A percentile compares a stretch with the other conserved stretches of the same genome.
These are phyloP conservation scores for Hydractinia echinata DNA, from an alignment of 30 jellyfish, hydroid and myxozoan genomes.

Conservation along the genomic window DNA sequence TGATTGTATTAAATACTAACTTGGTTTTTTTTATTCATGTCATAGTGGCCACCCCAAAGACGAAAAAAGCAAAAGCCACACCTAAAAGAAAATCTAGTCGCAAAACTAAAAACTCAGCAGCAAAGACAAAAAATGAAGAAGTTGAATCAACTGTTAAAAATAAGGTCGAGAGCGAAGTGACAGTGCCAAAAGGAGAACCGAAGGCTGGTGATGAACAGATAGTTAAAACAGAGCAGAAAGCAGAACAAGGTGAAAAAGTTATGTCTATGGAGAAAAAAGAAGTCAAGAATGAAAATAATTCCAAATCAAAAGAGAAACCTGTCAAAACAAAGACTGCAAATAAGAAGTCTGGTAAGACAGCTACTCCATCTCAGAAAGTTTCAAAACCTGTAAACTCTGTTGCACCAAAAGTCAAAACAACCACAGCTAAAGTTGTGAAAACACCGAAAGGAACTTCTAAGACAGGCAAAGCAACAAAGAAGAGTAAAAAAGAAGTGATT, in stretches of 20 bases:
- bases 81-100: background rate
- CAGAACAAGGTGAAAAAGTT: conserved; percentile 24
- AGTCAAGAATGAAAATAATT: conserved; percentile 16
- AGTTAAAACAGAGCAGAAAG: conserved; percentile 24
- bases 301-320: conserved; percentile 12
- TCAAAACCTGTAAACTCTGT: conserved; percentile 4
- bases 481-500: conserved; percentile 5
- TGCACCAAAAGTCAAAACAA: background rate
- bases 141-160: background rate
- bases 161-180: background rate
- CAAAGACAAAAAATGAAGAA: background rate
- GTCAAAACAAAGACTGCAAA: conserved; percentile 16
- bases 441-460: conserved; percentile 14
- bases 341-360: conserved; percentile 30
- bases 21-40: no score
- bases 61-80: background rate
- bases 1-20: no score
- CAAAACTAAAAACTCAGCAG: background rate
- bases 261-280: conserved; percentile 37
- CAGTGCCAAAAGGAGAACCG: background rate
- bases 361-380: conserved; percentile 9
- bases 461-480: conserved; percentile 11
- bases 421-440: background rate
- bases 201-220: background rate
- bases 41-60: background rate